phyloP scores from a whole-genome alignment of 2,113 vertebrate genomes.

The Vulpes lagopus region DNA sequence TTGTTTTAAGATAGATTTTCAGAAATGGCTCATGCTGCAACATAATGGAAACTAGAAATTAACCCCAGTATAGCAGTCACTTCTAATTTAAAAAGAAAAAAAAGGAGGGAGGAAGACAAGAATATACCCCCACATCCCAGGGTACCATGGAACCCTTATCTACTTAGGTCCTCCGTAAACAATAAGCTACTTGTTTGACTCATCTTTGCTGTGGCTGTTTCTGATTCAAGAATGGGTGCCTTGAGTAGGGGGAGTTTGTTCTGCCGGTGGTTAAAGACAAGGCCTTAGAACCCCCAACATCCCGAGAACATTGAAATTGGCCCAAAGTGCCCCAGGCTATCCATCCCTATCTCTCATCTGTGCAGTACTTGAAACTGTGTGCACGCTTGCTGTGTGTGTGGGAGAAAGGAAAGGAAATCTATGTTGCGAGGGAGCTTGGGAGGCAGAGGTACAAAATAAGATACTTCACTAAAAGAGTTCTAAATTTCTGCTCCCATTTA shows the following conservation, averaged over 20 bases:
- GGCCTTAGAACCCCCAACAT: neutral
- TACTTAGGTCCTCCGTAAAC: constrained; percentile 50
- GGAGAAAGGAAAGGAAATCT: neutral
- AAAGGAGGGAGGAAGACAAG: neutral
- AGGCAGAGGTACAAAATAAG: neutral
- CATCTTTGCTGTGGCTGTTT: constrained; percentile 65
- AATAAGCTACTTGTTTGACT: constrained; percentile 62
- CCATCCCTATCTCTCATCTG: neutral
- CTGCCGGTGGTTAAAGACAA: constrained; percentile 26
- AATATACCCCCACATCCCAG: constrained; percentile 11
- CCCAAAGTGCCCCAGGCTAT: neutral
- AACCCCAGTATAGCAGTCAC: neutral
- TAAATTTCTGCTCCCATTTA: neutral
- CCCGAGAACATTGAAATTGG: neutral
- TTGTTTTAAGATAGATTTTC: constrained; percentile 35
- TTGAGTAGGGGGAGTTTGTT: constrained; percentile 53
- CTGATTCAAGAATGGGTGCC: constrained; percentile 65
- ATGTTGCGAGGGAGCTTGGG: neutral
- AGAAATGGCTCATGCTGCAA: neutral
- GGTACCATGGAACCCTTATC: constrained; percentile 60
- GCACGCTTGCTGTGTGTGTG: neutral
- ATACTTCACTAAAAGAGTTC: neutral
- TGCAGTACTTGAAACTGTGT: neutral
- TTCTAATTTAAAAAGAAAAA: neutral
- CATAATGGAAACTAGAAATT: constrained; percentile 44